Conservation (phyloP, 2,888 invertebrate species). For the Strigamia maritima region DNA sequence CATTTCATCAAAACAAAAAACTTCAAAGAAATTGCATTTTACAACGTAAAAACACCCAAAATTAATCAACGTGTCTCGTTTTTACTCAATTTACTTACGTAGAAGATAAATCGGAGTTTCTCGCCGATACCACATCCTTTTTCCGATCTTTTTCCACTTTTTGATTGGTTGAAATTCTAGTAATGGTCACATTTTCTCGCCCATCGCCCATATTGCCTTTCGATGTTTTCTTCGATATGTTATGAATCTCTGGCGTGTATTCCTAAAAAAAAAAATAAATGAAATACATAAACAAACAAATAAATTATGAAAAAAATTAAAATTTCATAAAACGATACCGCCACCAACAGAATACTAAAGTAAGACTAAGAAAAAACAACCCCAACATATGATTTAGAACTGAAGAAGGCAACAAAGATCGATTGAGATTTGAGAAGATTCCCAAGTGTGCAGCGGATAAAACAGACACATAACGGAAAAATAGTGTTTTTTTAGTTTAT, state of each 20-base stretch:
- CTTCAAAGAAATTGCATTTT: neutral
- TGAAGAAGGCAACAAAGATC: neutral
- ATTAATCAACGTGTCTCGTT: neutral
- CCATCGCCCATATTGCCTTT: slow-evolving; percentile 45
- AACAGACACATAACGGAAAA: neutral
- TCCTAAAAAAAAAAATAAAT: slow-evolving; percentile 47
- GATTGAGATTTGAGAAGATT: neutral
- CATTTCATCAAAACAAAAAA: neutral
- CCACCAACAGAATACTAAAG: neutral
- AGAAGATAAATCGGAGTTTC: slow-evolving; percentile 44
- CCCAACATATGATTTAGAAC: neutral
- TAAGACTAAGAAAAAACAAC: neutral
- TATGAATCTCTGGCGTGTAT: slow-evolving; percentile 53
- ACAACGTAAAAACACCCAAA: neutral
- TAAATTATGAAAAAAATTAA: neutral
- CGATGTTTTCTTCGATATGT: slow-evolving; percentile 49
- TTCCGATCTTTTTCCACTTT: slow-evolving; percentile 43
- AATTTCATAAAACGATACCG: neutral
- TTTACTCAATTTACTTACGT: slow-evolving; percentile 43
- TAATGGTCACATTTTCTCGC: slow-evolving; percentile 50
- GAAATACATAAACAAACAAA: neutral
- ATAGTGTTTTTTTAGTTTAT: neutral
- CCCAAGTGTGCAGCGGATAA: neutral
- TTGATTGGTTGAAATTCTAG: slow-evolving; percentile 48
- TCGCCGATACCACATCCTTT: slow-evolving; percentile 41